Evolutionary conservation across 2,113 vertebrate species (phyloP), one percentile per base, ranked within the genome.

Genomic region (Falcunculus frontatus): DNA sequence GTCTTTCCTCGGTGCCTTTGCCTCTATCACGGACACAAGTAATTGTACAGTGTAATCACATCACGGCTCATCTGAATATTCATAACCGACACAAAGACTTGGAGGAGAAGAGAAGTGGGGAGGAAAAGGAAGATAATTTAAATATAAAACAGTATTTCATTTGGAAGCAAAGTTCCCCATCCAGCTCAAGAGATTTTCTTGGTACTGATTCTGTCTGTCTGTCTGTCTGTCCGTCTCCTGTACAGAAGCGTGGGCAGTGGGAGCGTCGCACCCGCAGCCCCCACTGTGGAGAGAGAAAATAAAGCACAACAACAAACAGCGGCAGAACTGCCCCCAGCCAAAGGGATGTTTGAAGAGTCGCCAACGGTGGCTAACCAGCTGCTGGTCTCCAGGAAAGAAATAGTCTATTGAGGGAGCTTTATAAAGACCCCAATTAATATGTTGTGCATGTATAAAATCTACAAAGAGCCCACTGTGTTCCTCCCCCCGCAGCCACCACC

Each of bases 1-100:
- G 75, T 76, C 93, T 94, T 87, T 97, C 84, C 84, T 91, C 90
- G 47, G 95, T 94, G 90, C 83, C 95, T 95, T 94, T 29, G 27
- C 95, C 85, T 96, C 97, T 92, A 94, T 96, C 98, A 97, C 96
- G 98, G 98, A 98, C 98, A 97, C 87, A 56, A 98, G 97, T 99
- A 99, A 99, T 99, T 98, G 98, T 97, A 96, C 97, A 97, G 97
- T 97, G 98, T 98, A 97, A 98, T 98, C 98, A 98, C 98, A 98
- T 98, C 98, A 97, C 76, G 12, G 87, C 98, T 98, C 97, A 98
- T 98, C 98, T 98, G 97, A 98, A 99, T 99, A 99, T 98, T 98
- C 97, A 97, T 98, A 97, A 93, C 96, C 69, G 50, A 98, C 98
- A 99, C 98, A 98, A 98, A 98, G 98, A 96, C 97, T 98, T 95